Evolutionary conservation across 2,888 invertebrate species (phyloP), one percentile per base, ranked within the genome.

Genomic region (Drosophila histrio): DNA sequence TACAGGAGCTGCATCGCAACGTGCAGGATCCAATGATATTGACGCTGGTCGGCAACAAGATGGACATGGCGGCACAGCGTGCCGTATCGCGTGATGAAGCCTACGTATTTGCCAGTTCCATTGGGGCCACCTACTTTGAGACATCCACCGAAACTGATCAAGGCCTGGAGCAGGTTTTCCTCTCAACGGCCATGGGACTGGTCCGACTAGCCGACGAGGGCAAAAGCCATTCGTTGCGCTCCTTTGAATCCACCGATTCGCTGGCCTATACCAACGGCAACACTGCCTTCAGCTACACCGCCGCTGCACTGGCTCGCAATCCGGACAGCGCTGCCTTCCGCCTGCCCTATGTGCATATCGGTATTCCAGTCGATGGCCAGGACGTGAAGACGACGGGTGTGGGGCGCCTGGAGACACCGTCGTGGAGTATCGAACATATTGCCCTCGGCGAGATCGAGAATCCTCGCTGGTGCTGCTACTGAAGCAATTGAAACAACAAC

Each of bases 81-180:
- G 93, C 94, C 41, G 95, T 96, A 0, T 89, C 93, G 0, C 92
- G 92, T 1, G 94, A 94, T 22, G 97, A 97, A 84, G 97, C 96
- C 0, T 91, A 93, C 53, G 93, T 94, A 49, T 98, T 96, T 92
- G 96, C 97, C 0, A 93, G 93, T 6, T 94, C 94, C 5, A 96
- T 98, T 57, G 96, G 96, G n/a, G 97, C 97, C 2, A 92, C 93
- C 8, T 97, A 97, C 92, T 95, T 95, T 81, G 97, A 98, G 91
- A 95, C 96, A 0, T 97, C 97, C 0, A 97, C 97, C 0, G 92
- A 96, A 69, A 94, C 94, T 70, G 95, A 96, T 87, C 94, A 95
- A 93, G 96, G 96, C 0, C 94, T 96, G 49, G 95, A 95, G 81
- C 94, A 95, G 72, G 94, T 96, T 26, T 96, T 97, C 88, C 90